Base-by-base conservation (phyloP, 2,113 vertebrate genomes). In the Alligator mississippiensis region DNA sequence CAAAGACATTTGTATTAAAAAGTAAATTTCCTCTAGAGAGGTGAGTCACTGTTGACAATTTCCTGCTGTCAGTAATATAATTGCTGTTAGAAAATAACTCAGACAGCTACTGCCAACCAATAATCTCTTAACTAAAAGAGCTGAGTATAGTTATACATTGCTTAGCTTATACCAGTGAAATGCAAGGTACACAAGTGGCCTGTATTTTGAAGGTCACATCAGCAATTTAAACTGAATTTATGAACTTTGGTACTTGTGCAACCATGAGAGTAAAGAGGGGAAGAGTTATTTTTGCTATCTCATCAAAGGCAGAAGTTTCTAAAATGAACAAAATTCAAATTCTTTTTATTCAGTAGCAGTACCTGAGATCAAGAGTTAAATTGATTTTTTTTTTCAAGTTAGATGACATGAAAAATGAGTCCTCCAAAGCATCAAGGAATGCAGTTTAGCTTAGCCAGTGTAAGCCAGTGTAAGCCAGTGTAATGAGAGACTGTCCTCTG, bases 201-300 rank as follows among this genome's bases (percentile, higher is more conserved):
- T 88, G 64, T 70, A 61, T 77, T 91, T 77, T 66, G 80, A 91
- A 93, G 78, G 61, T 70, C 30, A 82, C 38, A 64, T 4, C 57
- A 77, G 59, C 24, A 72, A 75, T 6, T 55, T 28, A 64, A 89
- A 85, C 68, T 81, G 34, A 34, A 34, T 34, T 34, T 34, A 10
- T 28, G 75, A 96, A 84, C 93, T 92, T 84, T 64, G 81, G 34
- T 58, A 85, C 90, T 93, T 55, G 58, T 81, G 19, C 90, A 96
- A 79, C 12, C 2, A 11, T 47, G 30, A 74, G 12, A 70, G 91
- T 89, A 93, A 77, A 9, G 89, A 90, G 74, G 16, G 28, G 16
- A 82, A 78, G 75, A 92, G 21, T 58, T 28, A 76, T 30, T 85
- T 83, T 77, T 82, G 47, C 89, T 58, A 9, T 47, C 57, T 85